Percentiles rank a stretch among this genome's conserved stretches.
Conservation (phyloP, 2,888 invertebrate species). For the Baccha elongata region DNA sequence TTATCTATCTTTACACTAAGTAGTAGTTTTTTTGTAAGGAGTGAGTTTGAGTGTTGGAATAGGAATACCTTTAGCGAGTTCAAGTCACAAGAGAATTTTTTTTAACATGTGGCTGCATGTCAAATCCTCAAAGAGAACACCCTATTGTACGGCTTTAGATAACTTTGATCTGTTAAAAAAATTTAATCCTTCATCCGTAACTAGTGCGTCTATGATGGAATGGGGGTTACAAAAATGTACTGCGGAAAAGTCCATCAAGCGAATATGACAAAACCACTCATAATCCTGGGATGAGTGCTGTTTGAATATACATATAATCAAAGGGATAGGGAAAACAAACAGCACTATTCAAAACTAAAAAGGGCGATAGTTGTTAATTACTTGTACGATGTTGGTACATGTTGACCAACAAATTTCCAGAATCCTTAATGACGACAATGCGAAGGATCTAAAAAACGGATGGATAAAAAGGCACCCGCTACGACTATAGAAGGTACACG, state of each 20-base stretch:
- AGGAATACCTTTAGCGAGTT: conserved; percentile 21
- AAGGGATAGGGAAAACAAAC: conserved; percentile 37
- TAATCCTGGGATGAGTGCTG: conserved; percentile 47
- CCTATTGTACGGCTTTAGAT: conserved; percentile 42
- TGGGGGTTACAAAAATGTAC: conserved; percentile 50
- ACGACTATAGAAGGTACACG: too few relatives aligned
- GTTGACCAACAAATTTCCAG: conserved; percentile 71
- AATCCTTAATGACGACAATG: conserved; percentile 72
- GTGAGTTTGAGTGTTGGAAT: too few relatives aligned
- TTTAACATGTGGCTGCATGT: too few relatives aligned
- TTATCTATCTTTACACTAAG: too few relatives aligned
- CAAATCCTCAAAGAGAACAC: conserved; percentile 69
- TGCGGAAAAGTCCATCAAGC: conserved; percentile 71
- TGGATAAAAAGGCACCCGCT: conserved; percentile 48
- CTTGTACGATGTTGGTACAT: conserved; percentile 57
- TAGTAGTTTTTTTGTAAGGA: too few relatives aligned
- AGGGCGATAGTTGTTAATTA: conserved; percentile 72
- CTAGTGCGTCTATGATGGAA: too few relatives aligned
- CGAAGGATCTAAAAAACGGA: conserved; percentile 61
- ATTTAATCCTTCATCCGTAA: too few relatives aligned
- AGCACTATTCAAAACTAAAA: conserved; percentile 64
- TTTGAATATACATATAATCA: conserved; percentile 39
- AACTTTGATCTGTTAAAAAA: too few relatives aligned
- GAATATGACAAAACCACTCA: conserved; percentile 72
- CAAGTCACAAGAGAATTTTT: conserved; percentile 50